These are phyloP conservation scores for Phyllotis vaccarum DNA, from an alignment of 2,797 vertebrate genomes.

Conservation along the genomic window DNA sequence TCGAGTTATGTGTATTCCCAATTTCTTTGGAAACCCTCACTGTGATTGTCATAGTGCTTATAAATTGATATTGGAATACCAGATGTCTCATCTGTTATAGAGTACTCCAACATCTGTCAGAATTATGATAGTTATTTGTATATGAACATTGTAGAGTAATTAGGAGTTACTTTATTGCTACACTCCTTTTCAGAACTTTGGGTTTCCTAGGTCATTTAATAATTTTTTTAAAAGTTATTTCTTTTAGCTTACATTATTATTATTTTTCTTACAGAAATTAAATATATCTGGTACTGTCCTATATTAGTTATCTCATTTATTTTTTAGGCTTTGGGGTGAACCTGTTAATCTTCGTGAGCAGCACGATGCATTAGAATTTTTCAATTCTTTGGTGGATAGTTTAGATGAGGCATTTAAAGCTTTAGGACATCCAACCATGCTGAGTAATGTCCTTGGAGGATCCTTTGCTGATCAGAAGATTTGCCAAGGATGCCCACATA, in stretches of 20 bases:
- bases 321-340: constrained; percentile 97
- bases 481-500: constrained; percentile 99
- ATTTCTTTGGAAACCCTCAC: no score
- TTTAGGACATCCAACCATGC: constrained; percentile 97
- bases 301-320: constrained; percentile 63
- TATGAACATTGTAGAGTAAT: no score
- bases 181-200: no score
- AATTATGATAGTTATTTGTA: no score
- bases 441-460: constrained; percentile 98
- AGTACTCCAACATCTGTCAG: no score
- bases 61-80: no score
- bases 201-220: no score
- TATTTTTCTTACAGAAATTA: background rate
- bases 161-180: no score
- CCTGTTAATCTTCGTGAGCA: constrained; percentile 98
- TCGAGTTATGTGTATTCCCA: no score
- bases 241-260: background rate
- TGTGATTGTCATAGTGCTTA: no score
- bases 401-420: constrained; percentile 99
- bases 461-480: constrained; percentile 99
- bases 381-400: constrained; percentile 99
- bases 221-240: background rate
- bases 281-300: background rate
- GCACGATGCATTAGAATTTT: constrained; percentile 99
- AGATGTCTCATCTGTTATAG: no score